These are phyloP conservation scores for Syrphus vitripennis DNA, from an alignment of 2,888 invertebrate species.

Conservation along the genomic window DNA sequence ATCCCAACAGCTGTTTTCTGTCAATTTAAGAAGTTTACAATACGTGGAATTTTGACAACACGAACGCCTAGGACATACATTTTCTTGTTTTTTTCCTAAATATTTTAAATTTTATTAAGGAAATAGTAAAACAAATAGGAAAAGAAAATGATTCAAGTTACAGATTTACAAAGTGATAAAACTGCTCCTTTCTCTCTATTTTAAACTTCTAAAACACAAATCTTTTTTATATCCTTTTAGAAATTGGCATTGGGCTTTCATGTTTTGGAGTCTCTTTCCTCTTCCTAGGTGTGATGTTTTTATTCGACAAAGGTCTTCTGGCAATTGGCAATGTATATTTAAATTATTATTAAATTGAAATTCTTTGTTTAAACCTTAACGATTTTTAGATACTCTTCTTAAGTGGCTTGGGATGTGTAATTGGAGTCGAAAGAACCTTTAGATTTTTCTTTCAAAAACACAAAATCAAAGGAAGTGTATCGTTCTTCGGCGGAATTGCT, in stretches of 20 bases:
- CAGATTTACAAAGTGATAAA: constrained; percentile 91
- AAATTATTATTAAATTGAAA: background rate
- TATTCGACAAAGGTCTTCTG: constrained; percentile 98
- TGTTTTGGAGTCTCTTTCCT: constrained; percentile 98
- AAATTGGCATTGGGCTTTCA: constrained; percentile 98
- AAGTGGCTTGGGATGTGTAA: constrained; percentile 96
- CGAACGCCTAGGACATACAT: background rate
- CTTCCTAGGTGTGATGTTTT: constrained; percentile 94
- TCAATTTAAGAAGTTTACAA: constrained; percentile 60
- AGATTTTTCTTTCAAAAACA: constrained; percentile 99
- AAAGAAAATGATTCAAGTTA: constrained; percentile 88
- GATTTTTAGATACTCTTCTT: constrained; percentile 95
- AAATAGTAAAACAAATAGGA: constrained; percentile 22
- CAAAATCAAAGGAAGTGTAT: constrained; percentile 93
- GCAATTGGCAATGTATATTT: constrained; percentile 97
- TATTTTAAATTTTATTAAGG: constrained; percentile 12
- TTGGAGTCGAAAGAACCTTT: constrained; percentile 96
- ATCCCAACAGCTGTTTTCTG: constrained; percentile 53
- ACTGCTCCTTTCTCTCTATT: background rate
- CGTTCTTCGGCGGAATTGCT: constrained; percentile 96
- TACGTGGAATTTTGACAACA: constrained; percentile 47
- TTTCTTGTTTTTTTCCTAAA: background rate
- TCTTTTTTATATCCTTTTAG: constrained; percentile 81
- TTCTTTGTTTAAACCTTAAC: constrained; percentile 42
- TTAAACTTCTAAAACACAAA: background rate